Percentiles rank a stretch among this genome's conserved stretches.
Evolutionary conservation across 2,797 vertebrate species (phyloP).

Genomic region (Paratrypauchen microcephalus): DNA sequence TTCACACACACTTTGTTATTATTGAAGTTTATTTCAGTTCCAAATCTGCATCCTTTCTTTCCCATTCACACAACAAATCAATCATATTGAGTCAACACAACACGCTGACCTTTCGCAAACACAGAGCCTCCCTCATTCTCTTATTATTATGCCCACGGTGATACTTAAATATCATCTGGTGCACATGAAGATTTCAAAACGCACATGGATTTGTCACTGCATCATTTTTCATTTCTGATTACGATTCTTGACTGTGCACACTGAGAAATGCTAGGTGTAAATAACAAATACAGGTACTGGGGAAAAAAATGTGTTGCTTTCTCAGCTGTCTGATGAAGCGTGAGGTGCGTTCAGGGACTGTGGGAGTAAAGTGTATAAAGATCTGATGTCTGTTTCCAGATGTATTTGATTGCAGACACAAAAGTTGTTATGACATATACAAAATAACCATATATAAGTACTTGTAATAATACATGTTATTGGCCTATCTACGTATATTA

Average conservation of each 20-base stretch:
- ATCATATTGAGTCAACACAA: conserved; percentile 34
- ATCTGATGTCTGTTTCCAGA: not conserved
- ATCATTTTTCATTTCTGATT: conserved; percentile 4
- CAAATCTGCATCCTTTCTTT: not conserved
- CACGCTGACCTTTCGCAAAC: conserved; percentile 43
- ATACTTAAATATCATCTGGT: conserved; percentile 13
- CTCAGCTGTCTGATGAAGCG: not conserved
- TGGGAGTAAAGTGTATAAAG: not conserved
- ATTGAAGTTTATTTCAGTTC: not conserved
- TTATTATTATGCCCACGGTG: conserved; percentile 24
- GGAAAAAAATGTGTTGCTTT: not conserved
- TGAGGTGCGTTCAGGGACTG: not conserved
- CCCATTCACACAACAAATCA: conserved; percentile 27
- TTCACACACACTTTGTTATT: not conserved
- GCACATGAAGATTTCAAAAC: conserved; percentile 15
- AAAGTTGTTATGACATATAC: not conserved
- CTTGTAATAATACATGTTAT: not conserved
- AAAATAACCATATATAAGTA: not conserved
- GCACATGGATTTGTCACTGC: conserved; percentile 29
- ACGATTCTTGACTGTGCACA: not conserved
- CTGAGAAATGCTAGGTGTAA: not conserved
- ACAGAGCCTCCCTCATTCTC: conserved; percentile 25
- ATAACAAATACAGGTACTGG: too few relatives aligned
- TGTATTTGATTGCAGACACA: not conserved
- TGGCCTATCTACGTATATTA: not conserved